Base-by-base conservation (phyloP, 2,797 vertebrate genomes). In the Protonibea diacanthus region DNA sequence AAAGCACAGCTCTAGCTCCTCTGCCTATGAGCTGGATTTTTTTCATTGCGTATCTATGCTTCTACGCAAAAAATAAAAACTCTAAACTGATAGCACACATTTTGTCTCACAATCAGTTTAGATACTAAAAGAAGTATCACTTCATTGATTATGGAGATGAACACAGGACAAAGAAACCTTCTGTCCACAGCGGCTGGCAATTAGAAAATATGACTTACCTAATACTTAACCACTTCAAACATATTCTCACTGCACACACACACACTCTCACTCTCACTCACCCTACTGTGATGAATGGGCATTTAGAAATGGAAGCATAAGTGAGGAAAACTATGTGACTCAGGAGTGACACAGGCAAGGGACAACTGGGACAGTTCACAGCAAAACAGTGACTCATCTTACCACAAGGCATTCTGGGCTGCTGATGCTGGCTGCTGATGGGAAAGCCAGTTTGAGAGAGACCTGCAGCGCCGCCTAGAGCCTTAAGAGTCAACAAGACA, bases 401-500 rank as follows among this genome's bases (percentile, higher is more conserved):
- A 94, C 93, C 87, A 61, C 56, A 72, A 4, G 76, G 20, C 1
- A 20, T 1, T 78, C 56, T 56, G 66, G 75, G 67, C 58, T 83
- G 87, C 78, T 88, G 88, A 12, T 69, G 74, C 60, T 82, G 85
- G 56, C 60, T 70, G 56, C 53, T 49, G 71, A 71, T 27, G 33
- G 82, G 18, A 25, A 86, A 84, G 9, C 44, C 57, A 0, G 48
- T 42, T 4, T 70, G 83, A 63, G 82, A 59, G 38, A 71, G 25
- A 56, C 47, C 81, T 42, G 65, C 76, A 76, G 82, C 33, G 14
- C 77, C 89, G 51, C 79, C 81, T 38, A 76, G 78, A 71, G 76
- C 44, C 91, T 93, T 93, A 18, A 25, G 23, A 40, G 27, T 1
- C 29, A 63, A 15, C 1, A 45, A 29, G 5, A 68, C 21, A 65